phyloP scores from a whole-genome alignment of 2,888 invertebrate species.

The Entomobrya proxima region DNA sequence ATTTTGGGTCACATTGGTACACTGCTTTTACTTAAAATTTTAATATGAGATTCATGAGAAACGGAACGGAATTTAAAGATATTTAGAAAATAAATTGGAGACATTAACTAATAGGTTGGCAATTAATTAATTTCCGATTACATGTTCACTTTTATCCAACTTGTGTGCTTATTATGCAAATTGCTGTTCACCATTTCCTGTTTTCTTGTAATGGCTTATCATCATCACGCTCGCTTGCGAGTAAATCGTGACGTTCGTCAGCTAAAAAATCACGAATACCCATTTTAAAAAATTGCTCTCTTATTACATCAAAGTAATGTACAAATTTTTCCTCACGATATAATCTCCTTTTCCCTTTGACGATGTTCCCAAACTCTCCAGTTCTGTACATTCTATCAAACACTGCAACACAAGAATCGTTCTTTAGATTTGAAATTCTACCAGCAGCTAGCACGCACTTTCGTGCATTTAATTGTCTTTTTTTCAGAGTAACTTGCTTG shows the following conservation, averaged over 20 bases:
- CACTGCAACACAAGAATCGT: slow-evolving; percentile 32
- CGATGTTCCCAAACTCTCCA: slow-evolving; percentile 69
- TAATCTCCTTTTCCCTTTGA: slow-evolving; percentile 59
- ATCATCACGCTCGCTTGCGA: background rate
- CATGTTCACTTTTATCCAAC: background rate
- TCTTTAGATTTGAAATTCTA: background rate
- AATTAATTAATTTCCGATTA: too few relatives aligned
- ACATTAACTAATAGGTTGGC: too few relatives aligned
- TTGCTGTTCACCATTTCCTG: background rate
- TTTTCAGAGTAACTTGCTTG: background rate
- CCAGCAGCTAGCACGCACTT: background rate
- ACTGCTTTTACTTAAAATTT: too few relatives aligned
- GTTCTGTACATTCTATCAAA: slow-evolving; percentile 64
- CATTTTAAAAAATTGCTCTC: too few relatives aligned
- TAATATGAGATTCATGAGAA: too few relatives aligned
- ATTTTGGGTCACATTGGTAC: too few relatives aligned
- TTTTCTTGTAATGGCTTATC: background rate
- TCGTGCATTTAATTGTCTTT: background rate
- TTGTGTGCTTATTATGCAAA: background rate
- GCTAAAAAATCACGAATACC: slow-evolving; percentile 3
- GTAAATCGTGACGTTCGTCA: slow-evolving; percentile 51
- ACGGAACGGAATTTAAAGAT: too few relatives aligned
- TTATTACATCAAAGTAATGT: background rate
- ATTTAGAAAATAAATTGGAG: too few relatives aligned
- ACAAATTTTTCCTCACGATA: slow-evolving; percentile 28